These are phyloP conservation scores for Pitangus sulphuratus DNA, from an alignment of 2,797 vertebrate species.

Conservation along the genomic window DNA sequence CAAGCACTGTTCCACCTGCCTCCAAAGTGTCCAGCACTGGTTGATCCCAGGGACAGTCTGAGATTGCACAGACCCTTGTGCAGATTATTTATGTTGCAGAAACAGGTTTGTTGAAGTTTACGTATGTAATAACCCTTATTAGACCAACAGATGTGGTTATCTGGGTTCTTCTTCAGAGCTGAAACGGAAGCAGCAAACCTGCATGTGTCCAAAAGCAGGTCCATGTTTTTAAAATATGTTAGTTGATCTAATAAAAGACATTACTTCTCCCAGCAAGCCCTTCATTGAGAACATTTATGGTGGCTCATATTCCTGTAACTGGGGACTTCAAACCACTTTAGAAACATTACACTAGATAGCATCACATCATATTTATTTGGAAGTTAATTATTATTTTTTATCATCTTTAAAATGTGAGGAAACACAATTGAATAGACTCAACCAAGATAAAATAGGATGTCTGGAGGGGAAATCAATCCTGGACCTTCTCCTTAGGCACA, in stretches of 20 bases:
- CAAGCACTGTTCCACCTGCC: neutral
- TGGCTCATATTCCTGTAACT: slow-evolving; percentile 33
- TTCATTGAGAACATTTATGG: slow-evolving; percentile 26
- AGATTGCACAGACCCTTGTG: neutral
- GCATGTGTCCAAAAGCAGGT: neutral
- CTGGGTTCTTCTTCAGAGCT: slow-evolving; percentile 1
- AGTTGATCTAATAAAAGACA: slow-evolving; percentile 58
- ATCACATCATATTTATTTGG: slow-evolving; percentile 48
- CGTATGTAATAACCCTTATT: neutral
- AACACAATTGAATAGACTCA: slow-evolving; percentile 33
- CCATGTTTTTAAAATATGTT: slow-evolving; percentile 16
- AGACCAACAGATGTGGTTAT: slow-evolving; percentile 34
- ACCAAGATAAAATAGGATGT: slow-evolving; percentile 28
- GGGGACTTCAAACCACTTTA: slow-evolving; percentile 9
- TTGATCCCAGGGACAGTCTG: neutral
- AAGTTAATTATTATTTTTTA: slow-evolving; percentile 59
- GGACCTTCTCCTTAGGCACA: neutral
- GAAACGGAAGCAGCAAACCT: slow-evolving; percentile 43
- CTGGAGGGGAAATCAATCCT: slow-evolving; percentile 21
- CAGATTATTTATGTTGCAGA: slow-evolving; percentile 27
- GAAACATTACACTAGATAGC: slow-evolving; percentile 40
- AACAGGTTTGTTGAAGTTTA: slow-evolving; percentile 38
- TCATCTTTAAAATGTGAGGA: slow-evolving; percentile 51
- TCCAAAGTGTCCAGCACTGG: neutral
- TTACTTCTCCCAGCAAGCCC: slow-evolving; percentile 26